Evolutionary conservation across 2,888 invertebrate genomes (phyloP).

Genomic region (Pimpla rufipes): DNA sequence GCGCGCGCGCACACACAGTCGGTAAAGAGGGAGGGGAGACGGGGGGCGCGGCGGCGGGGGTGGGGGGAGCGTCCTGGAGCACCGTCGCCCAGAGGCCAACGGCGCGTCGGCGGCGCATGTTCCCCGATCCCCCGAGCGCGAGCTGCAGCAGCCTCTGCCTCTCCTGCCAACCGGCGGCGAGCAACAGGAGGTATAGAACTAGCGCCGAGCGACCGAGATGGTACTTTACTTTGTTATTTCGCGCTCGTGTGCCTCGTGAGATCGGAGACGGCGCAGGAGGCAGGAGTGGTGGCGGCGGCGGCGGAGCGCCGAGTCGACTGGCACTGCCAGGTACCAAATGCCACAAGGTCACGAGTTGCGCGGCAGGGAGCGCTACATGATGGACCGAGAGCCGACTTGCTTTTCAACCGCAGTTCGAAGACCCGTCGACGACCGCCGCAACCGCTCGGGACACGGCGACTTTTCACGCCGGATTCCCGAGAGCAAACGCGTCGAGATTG

Average conservation of each 20-base stretch:
- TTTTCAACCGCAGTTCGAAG: constrained; percentile 25
- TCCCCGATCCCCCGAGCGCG: neutral
- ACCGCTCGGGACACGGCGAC: neutral
- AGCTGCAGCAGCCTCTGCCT: neutral
- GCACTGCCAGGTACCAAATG: constrained; percentile 84
- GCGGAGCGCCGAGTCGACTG: constrained; percentile 77
- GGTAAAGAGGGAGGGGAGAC: neutral
- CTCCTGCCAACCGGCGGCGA: neutral
- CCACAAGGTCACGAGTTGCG: constrained; percentile 83
- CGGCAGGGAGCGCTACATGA: constrained; percentile 71
- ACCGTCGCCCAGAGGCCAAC: constrained; percentile 56
- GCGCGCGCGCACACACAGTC: too few relatives aligned
- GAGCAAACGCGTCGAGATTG: neutral
- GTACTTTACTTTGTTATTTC: constrained; percentile 61
- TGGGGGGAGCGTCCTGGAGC: constrained; percentile 36
- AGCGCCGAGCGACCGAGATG: constrained; percentile 47
- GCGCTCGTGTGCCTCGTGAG: constrained; percentile 52
- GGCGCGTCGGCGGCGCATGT: constrained; percentile 43
- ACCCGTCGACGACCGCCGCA: constrained; percentile 7
- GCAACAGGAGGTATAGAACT: constrained; percentile 9
- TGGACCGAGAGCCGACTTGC: constrained; percentile 42
- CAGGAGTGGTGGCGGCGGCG: constrained; percentile 41
- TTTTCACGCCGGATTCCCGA: too few relatives aligned
- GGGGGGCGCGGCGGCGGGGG: neutral
- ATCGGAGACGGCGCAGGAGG: constrained; percentile 42